Conservation (phyloP, 2,888 invertebrate genomes). For the Microctonus hyperodae region DNA sequence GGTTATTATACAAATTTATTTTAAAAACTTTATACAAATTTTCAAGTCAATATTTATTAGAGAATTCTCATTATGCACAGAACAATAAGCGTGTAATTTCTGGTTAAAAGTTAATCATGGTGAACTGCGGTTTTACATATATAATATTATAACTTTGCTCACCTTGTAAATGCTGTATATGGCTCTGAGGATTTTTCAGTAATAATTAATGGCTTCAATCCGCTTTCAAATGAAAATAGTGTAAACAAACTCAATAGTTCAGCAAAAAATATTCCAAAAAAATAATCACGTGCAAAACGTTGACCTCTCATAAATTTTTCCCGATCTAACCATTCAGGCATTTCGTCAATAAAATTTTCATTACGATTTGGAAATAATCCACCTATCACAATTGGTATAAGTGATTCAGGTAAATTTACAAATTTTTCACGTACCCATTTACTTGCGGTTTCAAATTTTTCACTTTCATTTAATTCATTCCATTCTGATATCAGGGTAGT, state of each 20-base stretch:
- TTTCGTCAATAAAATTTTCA: slow-evolving; percentile 39
- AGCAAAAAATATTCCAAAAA: slow-evolving; percentile 54
- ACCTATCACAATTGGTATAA: slow-evolving; percentile 31
- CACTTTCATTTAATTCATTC: slow-evolving; percentile 25
- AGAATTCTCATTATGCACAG: too few species aligned
- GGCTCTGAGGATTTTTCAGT: slow-evolving; percentile 65
- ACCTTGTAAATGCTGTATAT: slow-evolving; percentile 60
- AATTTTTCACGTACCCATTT: slow-evolving; percentile 3
- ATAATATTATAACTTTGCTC: slow-evolving; percentile 1
- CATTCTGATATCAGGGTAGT: slow-evolving; percentile 29
- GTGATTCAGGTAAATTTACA: slow-evolving; percentile 31
- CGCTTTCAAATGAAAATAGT: slow-evolving; percentile 60
- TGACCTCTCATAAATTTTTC: slow-evolving; percentile 63
- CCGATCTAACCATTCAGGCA: slow-evolving; percentile 62
- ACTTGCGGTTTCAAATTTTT: slow-evolving; percentile 31
- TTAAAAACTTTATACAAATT: too few species aligned
- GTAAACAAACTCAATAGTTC: slow-evolving; percentile 60
- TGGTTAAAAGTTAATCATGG: background rate
- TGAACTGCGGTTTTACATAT: background rate
- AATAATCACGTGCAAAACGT: slow-evolving; percentile 61
- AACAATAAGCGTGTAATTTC: background rate
- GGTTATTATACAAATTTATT: too few species aligned
- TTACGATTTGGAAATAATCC: slow-evolving; percentile 42
- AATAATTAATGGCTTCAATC: slow-evolving; percentile 63
- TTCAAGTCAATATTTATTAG: too few species aligned